These are phyloP conservation scores for Crotalus helleri DNA, from an alignment of 2,113 vertebrate species.

Conservation along the genomic window DNA sequence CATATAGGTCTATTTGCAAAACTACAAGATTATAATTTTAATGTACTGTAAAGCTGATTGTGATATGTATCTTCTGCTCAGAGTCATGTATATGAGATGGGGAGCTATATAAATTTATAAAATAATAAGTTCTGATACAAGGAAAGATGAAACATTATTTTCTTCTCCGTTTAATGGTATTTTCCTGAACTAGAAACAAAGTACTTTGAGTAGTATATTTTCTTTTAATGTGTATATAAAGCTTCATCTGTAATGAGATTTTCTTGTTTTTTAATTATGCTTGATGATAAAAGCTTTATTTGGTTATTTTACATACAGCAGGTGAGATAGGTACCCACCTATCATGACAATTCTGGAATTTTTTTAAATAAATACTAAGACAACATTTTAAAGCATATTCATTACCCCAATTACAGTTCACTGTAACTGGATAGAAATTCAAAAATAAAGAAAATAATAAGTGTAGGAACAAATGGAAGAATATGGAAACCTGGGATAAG, in stretches of 20 bases:
- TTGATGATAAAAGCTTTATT: not conserved
- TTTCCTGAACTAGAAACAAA: not conserved
- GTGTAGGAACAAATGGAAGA: not conserved
- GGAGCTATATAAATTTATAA: not conserved
- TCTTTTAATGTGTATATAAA: not conserved
- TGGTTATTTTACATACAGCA: not conserved
- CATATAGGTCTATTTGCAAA: not conserved
- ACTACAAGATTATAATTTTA: not conserved
- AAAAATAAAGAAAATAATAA: not conserved
- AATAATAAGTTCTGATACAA: not conserved
- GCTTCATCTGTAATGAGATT: not conserved
- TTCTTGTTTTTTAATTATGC: not conserved
- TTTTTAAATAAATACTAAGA: not conserved
- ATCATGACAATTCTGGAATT: not conserved
- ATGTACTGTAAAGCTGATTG: not conserved
- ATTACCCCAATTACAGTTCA: not conserved
- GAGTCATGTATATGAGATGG: not conserved
- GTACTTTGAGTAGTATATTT: not conserved
- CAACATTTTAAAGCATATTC: slow-evolving; percentile 1
- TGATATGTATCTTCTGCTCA: not conserved
- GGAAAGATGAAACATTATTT: not conserved
- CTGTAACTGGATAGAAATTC: not conserved
- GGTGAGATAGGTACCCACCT: not conserved
- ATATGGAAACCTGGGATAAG: not conserved
- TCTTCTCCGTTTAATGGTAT: not conserved